Evolutionary conservation across 2,888 invertebrate genomes (phyloP).

Genomic region (Pimpla rufipes): DNA sequence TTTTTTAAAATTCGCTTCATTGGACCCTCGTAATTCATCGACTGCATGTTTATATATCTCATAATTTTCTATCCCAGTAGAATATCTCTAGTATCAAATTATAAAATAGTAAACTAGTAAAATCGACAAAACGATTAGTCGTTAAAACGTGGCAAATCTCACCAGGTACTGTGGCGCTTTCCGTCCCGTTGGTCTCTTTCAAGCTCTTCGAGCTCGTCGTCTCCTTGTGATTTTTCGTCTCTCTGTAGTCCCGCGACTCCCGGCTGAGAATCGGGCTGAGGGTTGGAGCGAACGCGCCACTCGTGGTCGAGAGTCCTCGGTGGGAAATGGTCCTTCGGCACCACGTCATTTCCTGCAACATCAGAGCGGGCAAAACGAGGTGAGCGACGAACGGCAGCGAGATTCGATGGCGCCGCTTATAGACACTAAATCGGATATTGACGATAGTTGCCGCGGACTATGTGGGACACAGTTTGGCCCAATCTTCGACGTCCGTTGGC

Average conservation of each 20-base stretch:
- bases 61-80: too few species aligned
- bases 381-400: not conserved
- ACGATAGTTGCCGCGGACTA: conserved; percentile 15
- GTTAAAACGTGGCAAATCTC: conserved; percentile 15
- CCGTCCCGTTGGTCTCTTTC: conserved; percentile 64
- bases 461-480: not conserved
- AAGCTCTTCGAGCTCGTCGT: conserved; percentile 68
- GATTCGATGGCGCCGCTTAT: not conserved
- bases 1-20: too few species aligned
- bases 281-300: conserved; percentile 77
- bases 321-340: conserved; percentile 87
- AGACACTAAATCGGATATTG: conserved; percentile 26
- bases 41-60: too few species aligned
- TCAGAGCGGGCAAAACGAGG: conserved; percentile 24
- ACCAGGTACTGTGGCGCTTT: conserved; percentile 68
- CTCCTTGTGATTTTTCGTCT: conserved; percentile 70
- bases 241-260: conserved; percentile 72
- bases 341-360: conserved; percentile 88
- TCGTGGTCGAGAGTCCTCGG: conserved; percentile 78
- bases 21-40: too few species aligned
- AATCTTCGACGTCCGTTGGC: conserved; percentile 13
- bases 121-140: not conserved
- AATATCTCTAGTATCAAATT: too few species aligned
- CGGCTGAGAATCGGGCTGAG: conserved; percentile 79
- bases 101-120: too few species aligned